A percentile compares a stretch with the other conserved stretches of the same genome.
These are phyloP conservation scores for Triplophysa siluroides DNA, from an alignment of 2,113 vertebrate species.

Conservation along the genomic window DNA sequence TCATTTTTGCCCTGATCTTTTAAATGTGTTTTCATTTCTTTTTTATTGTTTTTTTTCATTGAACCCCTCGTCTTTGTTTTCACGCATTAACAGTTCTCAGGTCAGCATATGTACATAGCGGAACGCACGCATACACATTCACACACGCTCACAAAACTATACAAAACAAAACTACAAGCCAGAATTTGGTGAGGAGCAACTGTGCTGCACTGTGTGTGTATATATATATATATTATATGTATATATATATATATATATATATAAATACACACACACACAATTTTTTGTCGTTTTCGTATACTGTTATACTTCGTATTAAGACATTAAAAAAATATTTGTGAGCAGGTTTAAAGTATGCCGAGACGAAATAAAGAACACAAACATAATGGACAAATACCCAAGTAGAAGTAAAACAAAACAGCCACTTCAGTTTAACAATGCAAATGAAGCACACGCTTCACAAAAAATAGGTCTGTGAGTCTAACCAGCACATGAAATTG, in stretches of 20 bases:
- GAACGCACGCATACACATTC: conserved; percentile 77
- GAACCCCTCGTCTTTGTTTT: conserved; percentile 86
- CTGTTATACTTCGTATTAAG: conserved; percentile 56
- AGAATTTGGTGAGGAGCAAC: conserved; percentile 97
- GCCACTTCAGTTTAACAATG: conserved; percentile 2
- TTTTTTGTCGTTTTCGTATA: conserved; percentile 38
- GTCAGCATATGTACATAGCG: conserved; percentile 88
- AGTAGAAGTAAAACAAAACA: conserved; percentile 61
- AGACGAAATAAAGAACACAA: not conserved
- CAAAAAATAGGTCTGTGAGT: not conserved
- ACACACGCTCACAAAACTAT: conserved; percentile 67
- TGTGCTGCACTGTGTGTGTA: conserved; percentile 60
- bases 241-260: conserved; percentile 50
- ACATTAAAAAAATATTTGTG: conserved; percentile 57
- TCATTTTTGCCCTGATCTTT: conserved; percentile 87
- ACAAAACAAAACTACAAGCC: conserved; percentile 82
- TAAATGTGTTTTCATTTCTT: conserved; percentile 68
- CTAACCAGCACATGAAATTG: not conserved
- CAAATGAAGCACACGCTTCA: not conserved
- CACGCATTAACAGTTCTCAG: conserved; percentile 98
- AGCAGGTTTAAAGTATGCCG: conserved; percentile 49
- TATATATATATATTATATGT: conserved; percentile 44
- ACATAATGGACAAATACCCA: conserved; percentile 48
- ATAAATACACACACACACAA: conserved; percentile 29
- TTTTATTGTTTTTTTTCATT: conserved; percentile 62